A percentile compares a stretch with the other conserved stretches of the same genome.
These are phyloP conservation scores for Hippocampus zosterae DNA, from an alignment of 2,113 vertebrate species.

Conservation along the genomic window DNA sequence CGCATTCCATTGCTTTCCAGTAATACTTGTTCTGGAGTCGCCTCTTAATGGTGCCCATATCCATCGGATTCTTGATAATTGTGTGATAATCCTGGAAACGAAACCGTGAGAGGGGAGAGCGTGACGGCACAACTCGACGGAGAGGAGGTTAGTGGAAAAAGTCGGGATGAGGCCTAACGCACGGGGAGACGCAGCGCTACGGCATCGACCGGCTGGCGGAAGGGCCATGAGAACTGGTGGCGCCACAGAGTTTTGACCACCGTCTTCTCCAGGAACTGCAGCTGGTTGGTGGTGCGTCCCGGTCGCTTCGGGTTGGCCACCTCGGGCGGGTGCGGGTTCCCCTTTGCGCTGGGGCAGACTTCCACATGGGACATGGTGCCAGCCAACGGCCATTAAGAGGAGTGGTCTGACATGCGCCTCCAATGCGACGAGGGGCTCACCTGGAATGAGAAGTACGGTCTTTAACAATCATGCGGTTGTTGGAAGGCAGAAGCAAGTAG, in stretches of 20 bases:
- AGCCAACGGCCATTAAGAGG: slow-evolving; percentile 6
- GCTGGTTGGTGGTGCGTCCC: slow-evolving; percentile 83
- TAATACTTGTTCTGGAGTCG: slow-evolving; percentile 89
- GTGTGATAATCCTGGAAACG: slow-evolving; percentile 87
- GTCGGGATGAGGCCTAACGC: slow-evolving; percentile 56
- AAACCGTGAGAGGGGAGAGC: slow-evolving; percentile 1
- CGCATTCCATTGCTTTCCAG: slow-evolving; percentile 79
- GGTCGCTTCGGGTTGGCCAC: slow-evolving; percentile 74
- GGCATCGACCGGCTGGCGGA: slow-evolving; percentile 91
- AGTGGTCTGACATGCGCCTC: background rate
- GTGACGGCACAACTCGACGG: background rate
- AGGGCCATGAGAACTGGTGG: slow-evolving; percentile 89
- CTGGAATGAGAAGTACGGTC: slow-evolving; percentile 23
- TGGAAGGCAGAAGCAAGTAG: no score
- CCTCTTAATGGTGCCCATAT: slow-evolving; percentile 85
- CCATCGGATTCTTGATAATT: slow-evolving; percentile 90
- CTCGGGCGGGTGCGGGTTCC: slow-evolving; percentile 85
- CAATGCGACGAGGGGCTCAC: slow-evolving; percentile 19
- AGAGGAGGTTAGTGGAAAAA: background rate
- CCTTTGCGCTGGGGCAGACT: slow-evolving; percentile 49
- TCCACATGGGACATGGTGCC: slow-evolving; percentile 73
- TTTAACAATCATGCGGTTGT: background rate
- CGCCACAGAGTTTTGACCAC: slow-evolving; percentile 83
- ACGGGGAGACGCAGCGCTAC: slow-evolving; percentile 83
- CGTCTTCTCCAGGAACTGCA: slow-evolving; percentile 84